Base-by-base conservation (phyloP, 2,888 invertebrate species). In the Philonicus albiceps region DNA sequence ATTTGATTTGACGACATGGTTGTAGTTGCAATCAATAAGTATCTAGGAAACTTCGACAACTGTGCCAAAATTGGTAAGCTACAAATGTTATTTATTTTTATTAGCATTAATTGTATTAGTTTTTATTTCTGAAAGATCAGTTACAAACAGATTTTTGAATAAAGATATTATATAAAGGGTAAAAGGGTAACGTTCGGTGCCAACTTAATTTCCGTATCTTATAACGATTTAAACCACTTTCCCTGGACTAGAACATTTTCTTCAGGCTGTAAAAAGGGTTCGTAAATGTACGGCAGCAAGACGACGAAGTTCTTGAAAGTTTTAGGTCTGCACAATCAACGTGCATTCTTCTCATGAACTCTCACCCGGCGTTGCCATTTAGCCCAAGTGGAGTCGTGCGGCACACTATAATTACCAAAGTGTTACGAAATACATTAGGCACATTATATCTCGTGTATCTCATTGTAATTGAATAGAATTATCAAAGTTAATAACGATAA, bases 401-500 rank as follows among this genome's bases (percentile, higher is more conserved):
- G 49, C 30, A 43, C 73, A 73, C 84, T 73, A 84, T 84, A 84
- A 84, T 84, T 84, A 84, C 73, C 84, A 73, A 43, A 73, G 84
- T 84, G 84, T 84, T 84, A 43, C 84, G 84, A 84, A 84, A 84
- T 84, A 84, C 84, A 84, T 84, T 84, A 73, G 84, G 73, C 73
- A n/a, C 40, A 72, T 84, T 73, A 81, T 81, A 81, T 81, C 81
- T 84, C 27, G 40, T 72, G 84, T 84, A 40, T 73, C 73, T 73
- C 73, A 34, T 73, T 84, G 84, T 73, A 84, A 84, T 84, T 84
- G 84, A 84, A 84, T 84, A 84, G 84, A 84, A 84, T 84, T 84
- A 84, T 84, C 73, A 84, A 84, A 84, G 84, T 73, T 84, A 84
- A 84, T 84, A 84, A 84, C 84, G 84, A 84, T 84, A 84, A 84